Evolutionary conservation across 1,140 invertebrate genomes (phyloP).

Genomic region (Rhopalosiphum maidis): DNA sequence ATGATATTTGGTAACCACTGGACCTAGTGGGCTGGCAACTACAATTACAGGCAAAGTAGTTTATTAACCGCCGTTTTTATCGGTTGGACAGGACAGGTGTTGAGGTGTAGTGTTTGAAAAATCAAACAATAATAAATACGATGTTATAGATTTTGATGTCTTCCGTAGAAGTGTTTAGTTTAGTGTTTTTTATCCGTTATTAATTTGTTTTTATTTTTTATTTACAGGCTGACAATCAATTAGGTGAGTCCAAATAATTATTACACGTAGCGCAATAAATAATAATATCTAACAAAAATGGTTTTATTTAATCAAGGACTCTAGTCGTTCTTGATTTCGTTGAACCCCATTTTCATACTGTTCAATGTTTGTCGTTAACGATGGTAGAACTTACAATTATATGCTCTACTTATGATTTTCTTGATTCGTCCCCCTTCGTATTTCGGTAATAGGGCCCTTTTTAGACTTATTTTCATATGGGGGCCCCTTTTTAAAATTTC

Average conservation of each 20-base stretch:
- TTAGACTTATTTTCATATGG: too few relatives aligned
- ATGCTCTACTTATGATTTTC: too few relatives aligned
- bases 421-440: too few relatives aligned
- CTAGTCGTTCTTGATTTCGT: neutral
- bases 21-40: too few relatives aligned
- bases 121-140: neutral
- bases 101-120: neutral
- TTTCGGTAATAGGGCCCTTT: too few relatives aligned
- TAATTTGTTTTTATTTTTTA: neutral
- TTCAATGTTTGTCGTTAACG: too few relatives aligned
- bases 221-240: neutral
- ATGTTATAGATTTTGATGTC: neutral
- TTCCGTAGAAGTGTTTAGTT: neutral
- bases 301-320: neutral
- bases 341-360: too few relatives aligned
- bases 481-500: too few relatives aligned
- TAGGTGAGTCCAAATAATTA: neutral
- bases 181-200: neutral
- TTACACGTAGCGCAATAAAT: neutral
- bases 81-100: neutral
- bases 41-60: neutral
- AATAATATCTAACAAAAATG: neutral
- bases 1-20: neutral
- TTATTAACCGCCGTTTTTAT: slow-evolving; percentile 24
- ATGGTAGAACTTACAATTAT: too few relatives aligned